Evolutionary conservation across 23 tunicate species (phyloP).

Genomic region (Halocynthia roretzi): DNA sequence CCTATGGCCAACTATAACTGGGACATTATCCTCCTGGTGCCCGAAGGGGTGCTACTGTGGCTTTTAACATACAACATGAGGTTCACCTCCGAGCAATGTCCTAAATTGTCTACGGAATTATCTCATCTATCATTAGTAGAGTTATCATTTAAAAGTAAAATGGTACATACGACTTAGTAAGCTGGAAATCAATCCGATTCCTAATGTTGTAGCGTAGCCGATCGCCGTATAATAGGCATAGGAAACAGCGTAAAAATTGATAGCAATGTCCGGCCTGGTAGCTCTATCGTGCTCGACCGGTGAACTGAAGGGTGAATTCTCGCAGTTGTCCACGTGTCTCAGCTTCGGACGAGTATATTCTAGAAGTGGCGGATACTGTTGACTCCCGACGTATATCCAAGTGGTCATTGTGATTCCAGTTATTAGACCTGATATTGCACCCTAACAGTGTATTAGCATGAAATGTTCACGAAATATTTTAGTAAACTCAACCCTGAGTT

Average conservation of each 20-base stretch:
- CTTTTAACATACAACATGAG: too few species aligned
- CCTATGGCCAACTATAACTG: background rate
- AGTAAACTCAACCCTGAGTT: too few species aligned
- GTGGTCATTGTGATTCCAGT: conserved; percentile 16
- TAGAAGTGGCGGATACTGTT: conserved; percentile 30
- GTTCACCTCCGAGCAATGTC: too few species aligned
- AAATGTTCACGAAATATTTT: background rate
- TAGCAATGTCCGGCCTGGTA: conserved; percentile 14
- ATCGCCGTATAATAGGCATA: conserved; percentile 72
- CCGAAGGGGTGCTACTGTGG: too few species aligned
- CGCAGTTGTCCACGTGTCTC: background rate
- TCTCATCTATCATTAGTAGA: too few species aligned
- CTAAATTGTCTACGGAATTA: too few species aligned
- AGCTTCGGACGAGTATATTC: conserved; percentile 21
- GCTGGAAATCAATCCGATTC: conserved; percentile 47
- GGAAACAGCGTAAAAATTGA: conserved; percentile 46
- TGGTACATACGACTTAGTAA: conserved; percentile 32
- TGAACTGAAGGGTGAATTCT: background rate
- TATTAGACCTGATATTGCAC: conserved; percentile 28
- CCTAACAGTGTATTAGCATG: conserved; percentile 12
- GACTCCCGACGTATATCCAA: conserved; percentile 44
- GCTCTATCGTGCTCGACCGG: background rate
- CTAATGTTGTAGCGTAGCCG: conserved; percentile 50
- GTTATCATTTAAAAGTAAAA: background rate
- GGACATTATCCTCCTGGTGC: background rate